Base-by-base conservation (phyloP, 1,140 invertebrate species). In the Whitmania pigra region DNA sequence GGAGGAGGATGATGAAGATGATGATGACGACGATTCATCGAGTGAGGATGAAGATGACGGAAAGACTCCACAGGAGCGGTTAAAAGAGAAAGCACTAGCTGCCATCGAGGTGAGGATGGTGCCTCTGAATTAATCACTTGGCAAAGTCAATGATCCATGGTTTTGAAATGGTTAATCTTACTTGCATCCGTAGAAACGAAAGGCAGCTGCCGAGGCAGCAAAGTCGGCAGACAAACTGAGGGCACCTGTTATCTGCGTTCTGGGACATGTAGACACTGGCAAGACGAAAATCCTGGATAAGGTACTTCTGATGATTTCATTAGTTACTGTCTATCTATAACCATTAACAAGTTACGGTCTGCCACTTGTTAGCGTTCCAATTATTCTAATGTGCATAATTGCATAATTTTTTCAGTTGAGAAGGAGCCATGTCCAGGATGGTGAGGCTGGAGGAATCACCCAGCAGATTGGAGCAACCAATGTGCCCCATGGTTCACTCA, bases 201-300 rank as follows among this genome's bases (percentile, higher is more conserved):
- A 88, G 78, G 87, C 89, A 77, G 88, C 89, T 17, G 90, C 91
- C 53, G 91, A 95, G 78, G 90, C 89, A 76, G 91, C 90, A 11
- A 87, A 87, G 78, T 85, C 83, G 5, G 78, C 88, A 9, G 90
- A 95, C 71, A 86, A 88, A 69, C 84, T 99, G 1, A 86, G 97
- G 72, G 92, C 95, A 0, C 93, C 94, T 15, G 93, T 99, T 27
- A 94, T 99, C 2, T 99, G 96, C 82, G 96, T 99, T 0, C 83
- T 99, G 2, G 97, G 97, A n/a, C 97, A 99, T 80, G 97, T 99
- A 53, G 97, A 99, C 84, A 99, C 97, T 0, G 96, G 95, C 57
- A 99, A 99, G 86, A 99, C 97, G 0, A 99, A 99, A 83, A 98
- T 99, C 77, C 82, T 99, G 57, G 97, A 99, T 80, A 99, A 98